Evolutionary conservation across 2,888 invertebrate species (phyloP), one percentile per base, ranked within the genome.

Genomic region (Patella depressa): DNA sequence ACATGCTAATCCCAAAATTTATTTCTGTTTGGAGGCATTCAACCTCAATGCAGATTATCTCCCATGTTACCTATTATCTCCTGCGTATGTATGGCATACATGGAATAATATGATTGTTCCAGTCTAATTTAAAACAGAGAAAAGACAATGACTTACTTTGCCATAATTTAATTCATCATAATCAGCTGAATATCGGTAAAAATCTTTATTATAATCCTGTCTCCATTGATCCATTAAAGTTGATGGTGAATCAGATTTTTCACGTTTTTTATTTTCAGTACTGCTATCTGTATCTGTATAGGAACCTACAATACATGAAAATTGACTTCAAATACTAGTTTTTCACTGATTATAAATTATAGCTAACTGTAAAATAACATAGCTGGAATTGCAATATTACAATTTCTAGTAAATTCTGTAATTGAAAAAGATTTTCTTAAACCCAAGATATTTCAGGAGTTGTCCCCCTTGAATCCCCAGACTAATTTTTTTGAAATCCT

Each of bases 201-300:
- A 74, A 53, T 85, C 85, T 70, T 85, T 85, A 79, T 89, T 89
- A 79, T 88, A 86, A 80, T 88, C 88, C 79, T 88, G 88, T 72
- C 88, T 75, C 86, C 88, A 88, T 77, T 89, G 88, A 73, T 88
- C 89, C 88, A 89, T 89, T 73, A 89, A 76, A 2, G 89, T 89
- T 17, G 85, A 86, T 0, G 89, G 89, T 3, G 88, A 89, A 78
- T 89, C 88, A 15, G 88, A 85, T 77, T 89, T 88, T 73, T 88
- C 86, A 45, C 88, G 83, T 77, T 89, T 88, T 79, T 88, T 88
- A 53, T 86, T 84, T 78, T 88, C 89, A 45, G 88, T 86, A 74
- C 87, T 88, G 80, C 89, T 89, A 79, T 89, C 89, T 9, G 89
- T 88, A 79, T 89, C 89, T 73, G 88, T 87, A 78, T 87, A 88